Conservation (phyloP, 2,797 vertebrate genomes). For the Chloroceryle inda region DNA sequence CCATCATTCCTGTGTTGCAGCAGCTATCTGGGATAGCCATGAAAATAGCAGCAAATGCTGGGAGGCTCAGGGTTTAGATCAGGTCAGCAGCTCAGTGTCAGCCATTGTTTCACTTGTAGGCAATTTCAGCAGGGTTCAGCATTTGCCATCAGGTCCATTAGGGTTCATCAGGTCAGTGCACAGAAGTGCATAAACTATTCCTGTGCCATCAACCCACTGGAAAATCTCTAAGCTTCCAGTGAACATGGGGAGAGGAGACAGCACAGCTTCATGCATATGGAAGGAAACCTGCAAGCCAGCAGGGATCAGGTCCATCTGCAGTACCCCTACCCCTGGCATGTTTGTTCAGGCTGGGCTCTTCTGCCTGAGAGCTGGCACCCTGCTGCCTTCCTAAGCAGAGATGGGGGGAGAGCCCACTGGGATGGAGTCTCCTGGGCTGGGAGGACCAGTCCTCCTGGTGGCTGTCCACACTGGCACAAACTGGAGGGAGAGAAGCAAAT, state of each 20-base stretch:
- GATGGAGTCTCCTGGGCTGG: accelerated
- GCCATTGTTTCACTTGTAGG: background rate
- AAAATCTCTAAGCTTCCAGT: background rate
- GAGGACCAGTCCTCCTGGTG: background rate
- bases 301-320: background rate
- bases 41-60: background rate
- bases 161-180: background rate
- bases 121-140: slow-evolving; percentile 13
- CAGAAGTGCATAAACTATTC: background rate
- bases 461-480: accelerated
- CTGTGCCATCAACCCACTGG: background rate
- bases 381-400: accelerated
- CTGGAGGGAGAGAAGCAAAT: background rate
- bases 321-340: accelerated
- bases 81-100: background rate
- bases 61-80: background rate
- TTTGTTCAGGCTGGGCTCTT: background rate
- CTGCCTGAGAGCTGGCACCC: background rate
- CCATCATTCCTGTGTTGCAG: accelerated
- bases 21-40: background rate
- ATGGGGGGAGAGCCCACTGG: background rate
- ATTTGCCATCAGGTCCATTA: background rate
- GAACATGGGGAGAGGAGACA: background rate
- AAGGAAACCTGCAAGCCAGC: background rate
- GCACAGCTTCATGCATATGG: accelerated